Evolutionary conservation across 1,140 invertebrate species (phyloP).

Genomic region (Tetranychus cinnabarinus): DNA sequence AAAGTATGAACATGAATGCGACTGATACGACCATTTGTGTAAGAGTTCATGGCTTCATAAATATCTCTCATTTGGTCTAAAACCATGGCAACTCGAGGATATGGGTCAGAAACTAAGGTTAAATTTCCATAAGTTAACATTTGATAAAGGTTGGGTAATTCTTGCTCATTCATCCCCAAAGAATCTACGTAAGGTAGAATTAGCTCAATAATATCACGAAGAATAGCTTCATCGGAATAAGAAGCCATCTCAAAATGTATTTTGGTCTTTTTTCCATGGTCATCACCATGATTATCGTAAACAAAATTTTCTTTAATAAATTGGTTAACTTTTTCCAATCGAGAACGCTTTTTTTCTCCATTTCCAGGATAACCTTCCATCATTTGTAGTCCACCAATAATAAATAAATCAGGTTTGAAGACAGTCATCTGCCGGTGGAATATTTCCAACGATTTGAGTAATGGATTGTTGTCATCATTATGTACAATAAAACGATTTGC

Average conservation of each 20-base stretch:
- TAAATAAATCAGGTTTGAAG: conserved; percentile 42
- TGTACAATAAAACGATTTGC: conserved; percentile 71
- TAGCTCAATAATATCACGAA: conserved; percentile 37
- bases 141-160: conserved; percentile 49
- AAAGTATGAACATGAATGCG: conserved; percentile 64
- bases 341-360: conserved; percentile 33
- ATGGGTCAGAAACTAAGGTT: conserved; percentile 46
- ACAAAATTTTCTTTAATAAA: conserved; percentile 20
- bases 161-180: conserved; percentile 73
- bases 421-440: conserved; percentile 34
- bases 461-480: conserved; percentile 55
- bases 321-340: conserved; percentile 37
- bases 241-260: conserved; percentile 72
- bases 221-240: conserved; percentile 41
- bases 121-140: conserved; percentile 42
- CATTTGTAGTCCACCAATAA: conserved; percentile 64
- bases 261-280: conserved; percentile 27
- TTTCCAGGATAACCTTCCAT: conserved; percentile 65
- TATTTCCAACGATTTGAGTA: conserved; percentile 42
- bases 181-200: conserved; percentile 54
- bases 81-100: conserved; percentile 49
- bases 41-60: conserved; percentile 10
- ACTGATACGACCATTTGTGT: conserved; percentile 32
- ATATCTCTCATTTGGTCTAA: conserved; percentile 53
- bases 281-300: background rate